Percentiles rank a stretch among this genome's conserved stretches.
Evolutionary conservation across 2,113 vertebrate genomes (phyloP).

Genomic region (Meleagris gallopavo): DNA sequence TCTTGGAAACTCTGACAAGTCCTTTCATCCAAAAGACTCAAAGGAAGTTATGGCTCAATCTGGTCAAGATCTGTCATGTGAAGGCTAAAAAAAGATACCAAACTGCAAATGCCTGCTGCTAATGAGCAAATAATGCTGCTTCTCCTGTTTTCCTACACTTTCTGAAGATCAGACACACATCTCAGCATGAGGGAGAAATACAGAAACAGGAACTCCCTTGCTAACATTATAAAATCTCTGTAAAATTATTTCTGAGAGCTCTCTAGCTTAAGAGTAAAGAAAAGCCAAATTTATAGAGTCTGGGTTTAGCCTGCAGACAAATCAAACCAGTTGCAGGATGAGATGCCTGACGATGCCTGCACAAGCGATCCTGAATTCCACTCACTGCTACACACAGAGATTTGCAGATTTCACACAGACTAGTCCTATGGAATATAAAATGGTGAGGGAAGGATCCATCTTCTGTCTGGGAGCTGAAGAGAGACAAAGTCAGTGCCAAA

Average conservation of each 20-base stretch:
- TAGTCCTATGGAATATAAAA: neutral
- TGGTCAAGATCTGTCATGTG: neutral
- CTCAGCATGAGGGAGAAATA: neutral
- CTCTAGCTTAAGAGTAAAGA: neutral
- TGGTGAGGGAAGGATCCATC: neutral
- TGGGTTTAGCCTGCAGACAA: neutral
- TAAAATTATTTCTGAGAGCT: neutral
- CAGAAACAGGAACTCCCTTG: neutral
- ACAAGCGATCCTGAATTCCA: accelerated
- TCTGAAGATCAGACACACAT: neutral
- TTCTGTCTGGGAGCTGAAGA: neutral
- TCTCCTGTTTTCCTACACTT: neutral
- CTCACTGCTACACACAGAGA: neutral
- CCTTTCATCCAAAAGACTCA: neutral
- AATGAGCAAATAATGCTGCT: neutral
- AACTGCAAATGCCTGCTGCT: neutral
- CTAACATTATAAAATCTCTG: neutral
- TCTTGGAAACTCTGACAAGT: neutral
- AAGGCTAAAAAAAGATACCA: neutral
- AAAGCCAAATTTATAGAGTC: neutral
- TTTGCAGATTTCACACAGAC: neutral
- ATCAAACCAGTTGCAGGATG: neutral
- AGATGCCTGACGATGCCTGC: neutral
- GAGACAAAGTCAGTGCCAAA: neutral
- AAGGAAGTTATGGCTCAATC: neutral